Base-by-base conservation (phyloP, 1,140 invertebrate species). In the Oncopeltus fasciatus region DNA sequence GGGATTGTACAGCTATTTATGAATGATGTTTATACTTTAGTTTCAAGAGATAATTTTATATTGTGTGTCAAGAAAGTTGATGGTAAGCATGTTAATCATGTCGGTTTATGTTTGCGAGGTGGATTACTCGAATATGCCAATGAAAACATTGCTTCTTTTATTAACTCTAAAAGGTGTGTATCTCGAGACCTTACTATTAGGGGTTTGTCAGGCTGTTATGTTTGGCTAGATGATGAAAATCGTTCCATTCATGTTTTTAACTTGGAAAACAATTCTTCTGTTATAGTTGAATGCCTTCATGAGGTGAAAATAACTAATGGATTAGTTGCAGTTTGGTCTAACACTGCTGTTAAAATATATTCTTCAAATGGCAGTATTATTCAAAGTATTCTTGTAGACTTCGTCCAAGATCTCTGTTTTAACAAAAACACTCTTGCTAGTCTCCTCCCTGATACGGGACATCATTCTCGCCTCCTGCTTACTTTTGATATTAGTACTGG, bases 21-120 rank as follows among this genome's bases (percentile, higher is more conserved):
- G 2, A 53, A 53, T 53, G 49, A 53, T 24, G 3, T 53, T 27
- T 53, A 53, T 24, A 53, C 49, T 8, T 3, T 53, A 53, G 49
- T 53, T 1, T 53, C 49, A 9, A 53, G 49, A 53, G 49, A 53
- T 26, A 53, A 53, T 53, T 53, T 53, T 26, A 53, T 53, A 24
- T 53, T 53, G 24, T 53, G 49, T 26, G 21, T 53, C 26, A 53
- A 53, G 21, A 53, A 53, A 53, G 24, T 24, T 26, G 18, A 18
- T 9, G 49, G 26, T 16, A 53, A 26, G 14, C 49, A 53, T 27
- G 26, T 53, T 21, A 53, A 24, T 26, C 26, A 53, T 53, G 24
- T 53, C 16, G 49, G 20, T 26, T 24, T 53, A 24, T 53, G 49
- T 26, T 26, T 53, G 12, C 21, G 49, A 27, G 20, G 18, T 9